Evolutionary conservation across 2,113 vertebrate species (phyloP), one percentile per base, ranked within the genome.

Genomic region (Mirounga angustirostris): DNA sequence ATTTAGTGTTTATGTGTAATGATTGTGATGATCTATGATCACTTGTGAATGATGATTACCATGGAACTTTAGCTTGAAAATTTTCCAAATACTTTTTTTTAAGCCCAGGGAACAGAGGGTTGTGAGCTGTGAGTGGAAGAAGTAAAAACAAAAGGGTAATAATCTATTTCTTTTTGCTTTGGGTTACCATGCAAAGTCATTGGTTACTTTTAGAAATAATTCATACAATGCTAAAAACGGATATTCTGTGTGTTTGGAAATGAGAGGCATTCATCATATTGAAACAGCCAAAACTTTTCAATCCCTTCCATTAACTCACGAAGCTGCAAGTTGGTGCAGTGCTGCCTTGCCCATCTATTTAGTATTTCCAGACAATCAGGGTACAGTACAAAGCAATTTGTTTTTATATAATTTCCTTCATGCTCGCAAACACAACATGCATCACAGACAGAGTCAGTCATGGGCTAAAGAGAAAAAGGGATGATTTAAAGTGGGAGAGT

Each of bases 351-450:
- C n/a, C 22, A 12, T 89, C 98, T 95, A 71, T 91, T 97, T 97
- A 95, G 95, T 93, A 95, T 96, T 97, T 97, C 24, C 89, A 97
- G 95, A 95, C 96, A 86, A 81, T 95, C 87, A 52, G 4, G 19
- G 88, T 96, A 89, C 89, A 89, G 96, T 74, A 95, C 96, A 98
- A 97, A 97, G 94, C 96, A 97, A 98, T 98, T 98, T 97, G 97
- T 96, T 98, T 98, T 98, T 96, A 95, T 97, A 78, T 97, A 96
- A 98, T 97, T 98, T 97, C 96, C 95, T 98, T 97, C 98, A 91
- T 98, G 98, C 88, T 95, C 16, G 0, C 97, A 91, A 97, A 98
- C 71, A 98, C 92, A 92, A 74, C 97, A 88, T 80, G 96, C 96
- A 97, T 97, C 95, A 80, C 88, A 67, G 94, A n/a, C 78, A 97